Evolutionary conservation across 2,797 vertebrate species (phyloP), one percentile per base, ranked within the genome.

Genomic region (Ibycter americanus): DNA sequence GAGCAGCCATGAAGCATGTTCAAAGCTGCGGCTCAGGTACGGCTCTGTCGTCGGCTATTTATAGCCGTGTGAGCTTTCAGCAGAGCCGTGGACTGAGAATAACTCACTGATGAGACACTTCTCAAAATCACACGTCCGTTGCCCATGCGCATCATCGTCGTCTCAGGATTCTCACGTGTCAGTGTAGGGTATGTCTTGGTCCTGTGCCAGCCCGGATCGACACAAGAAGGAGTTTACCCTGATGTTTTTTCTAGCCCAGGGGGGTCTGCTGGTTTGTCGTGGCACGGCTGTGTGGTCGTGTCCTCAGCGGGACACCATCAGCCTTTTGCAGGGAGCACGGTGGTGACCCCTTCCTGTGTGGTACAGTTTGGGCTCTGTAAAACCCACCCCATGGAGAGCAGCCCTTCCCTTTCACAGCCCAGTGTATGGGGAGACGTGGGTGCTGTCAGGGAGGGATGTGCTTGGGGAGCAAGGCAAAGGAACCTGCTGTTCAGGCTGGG

Each of bases 221-320:
- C 32, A 27, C 3, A 6, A 29, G 36, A 71, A 77, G 22, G 63
- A 27, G 19, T 59, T 94, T 79, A n/a, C n/a, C 20, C 22, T 0
- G 0, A 2, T 2, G 3, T 6, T 40, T 78, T 56, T 72, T 20
- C 22, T 47, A 26, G 56, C 14, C 42, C 18, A 29, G 12, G 54
- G 32, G 23, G 27, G 11, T 25, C 78, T 88, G 40, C 46, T 86
- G 51, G 29, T 58, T 90, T 56, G 40, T 80, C 0, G 0, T 62
- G 40, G 20, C n/a, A 32, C 0, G 2, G 25, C 44, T 44, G 36
- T 3, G 0, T 0, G 2, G 31, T 22, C 38, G 19, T 4, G 0
- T 70, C 56, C 61, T 88, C 2, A 3, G 36, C 42, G 59, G 59
- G 49, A 44, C 17, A 3, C 14, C 21, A 0, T 12, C 47, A 68